Percentiles rank a stretch among this genome's conserved stretches.
These are phyloP conservation scores for Eupithecia dodoneata DNA, from an alignment of 2,888 invertebrate genomes.

Conservation along the genomic window DNA sequence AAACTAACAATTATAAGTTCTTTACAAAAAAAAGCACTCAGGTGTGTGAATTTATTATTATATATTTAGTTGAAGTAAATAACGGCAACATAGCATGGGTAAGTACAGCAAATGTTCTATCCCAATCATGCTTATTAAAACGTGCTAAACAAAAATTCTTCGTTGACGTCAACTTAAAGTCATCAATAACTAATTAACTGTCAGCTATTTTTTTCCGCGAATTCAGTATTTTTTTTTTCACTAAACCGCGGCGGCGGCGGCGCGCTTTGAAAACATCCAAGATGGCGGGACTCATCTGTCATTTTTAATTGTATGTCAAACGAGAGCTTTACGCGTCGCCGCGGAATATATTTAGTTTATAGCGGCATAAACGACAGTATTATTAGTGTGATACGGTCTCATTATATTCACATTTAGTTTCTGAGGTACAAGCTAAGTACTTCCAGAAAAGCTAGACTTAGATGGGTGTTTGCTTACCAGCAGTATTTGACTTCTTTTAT, in stretches of 20 bases:
- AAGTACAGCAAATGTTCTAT: neutral
- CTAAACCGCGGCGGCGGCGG: constrained; percentile 47
- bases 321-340: constrained; percentile 67
- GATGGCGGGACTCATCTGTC: constrained; percentile 79
- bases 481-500: too few species aligned
- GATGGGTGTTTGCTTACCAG: too few species aligned
- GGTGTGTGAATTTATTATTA: too few species aligned
- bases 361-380: constrained; percentile 75
- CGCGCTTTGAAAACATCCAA: constrained; percentile 69
- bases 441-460: too few species aligned
- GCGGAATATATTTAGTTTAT: constrained; percentile 81
- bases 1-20: too few species aligned
- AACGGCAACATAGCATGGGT: neutral
- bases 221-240: constrained; percentile 24
- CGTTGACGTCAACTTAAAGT: neutral
- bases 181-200: constrained; percentile 21
- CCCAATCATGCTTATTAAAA: neutral
- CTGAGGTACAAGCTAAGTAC: constrained; percentile 19
- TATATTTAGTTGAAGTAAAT: too few species aligned
- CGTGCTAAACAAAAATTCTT: neutral
- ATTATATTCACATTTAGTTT: constrained; percentile 69
- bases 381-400: constrained; percentile 63
- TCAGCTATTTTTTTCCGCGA: constrained; percentile 28
- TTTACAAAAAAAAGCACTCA: too few species aligned
- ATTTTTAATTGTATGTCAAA: constrained; percentile 83